These are phyloP conservation scores for Ellobium chinense DNA, from an alignment of 2,888 invertebrate species.

Conservation along the genomic window DNA sequence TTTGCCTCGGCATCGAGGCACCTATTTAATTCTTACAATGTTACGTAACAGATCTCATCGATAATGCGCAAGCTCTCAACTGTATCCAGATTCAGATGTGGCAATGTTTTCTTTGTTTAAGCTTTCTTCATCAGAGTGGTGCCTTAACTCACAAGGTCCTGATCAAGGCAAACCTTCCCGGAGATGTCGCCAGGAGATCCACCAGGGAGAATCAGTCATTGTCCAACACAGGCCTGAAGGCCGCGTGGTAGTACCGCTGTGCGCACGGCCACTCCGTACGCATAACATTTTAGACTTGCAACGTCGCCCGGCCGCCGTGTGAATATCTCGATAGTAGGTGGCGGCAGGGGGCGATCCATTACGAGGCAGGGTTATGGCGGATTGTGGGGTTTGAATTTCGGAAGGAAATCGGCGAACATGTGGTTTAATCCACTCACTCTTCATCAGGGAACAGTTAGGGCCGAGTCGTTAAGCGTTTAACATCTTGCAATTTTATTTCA, in stretches of 20 bases:
- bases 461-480: background rate
- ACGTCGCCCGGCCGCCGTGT: too few relatives aligned
- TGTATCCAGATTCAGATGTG: too few relatives aligned
- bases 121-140: too few relatives aligned
- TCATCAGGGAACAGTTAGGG: background rate
- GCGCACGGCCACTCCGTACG: background rate
- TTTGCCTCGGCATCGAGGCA: too few relatives aligned
- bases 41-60: too few relatives aligned
- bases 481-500: background rate
- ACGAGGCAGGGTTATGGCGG: background rate
- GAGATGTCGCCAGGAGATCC: background rate
- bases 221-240: background rate
- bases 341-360: background rate
- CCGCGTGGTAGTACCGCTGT: background rate
- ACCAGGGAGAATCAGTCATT: background rate
- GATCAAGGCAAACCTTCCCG: too few relatives aligned
- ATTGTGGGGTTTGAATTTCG: background rate
- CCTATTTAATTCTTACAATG: too few relatives aligned
- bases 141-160: too few relatives aligned
- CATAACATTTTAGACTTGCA: too few relatives aligned
- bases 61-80: too few relatives aligned
- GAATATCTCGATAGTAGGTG: too few relatives aligned
- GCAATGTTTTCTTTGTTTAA: too few relatives aligned
- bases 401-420: background rate
- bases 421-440: background rate